Percentiles rank a stretch among this genome's conserved stretches.
Evolutionary conservation across 2,113 vertebrate species (phyloP).

Genomic region (Ovis canadensis): DNA sequence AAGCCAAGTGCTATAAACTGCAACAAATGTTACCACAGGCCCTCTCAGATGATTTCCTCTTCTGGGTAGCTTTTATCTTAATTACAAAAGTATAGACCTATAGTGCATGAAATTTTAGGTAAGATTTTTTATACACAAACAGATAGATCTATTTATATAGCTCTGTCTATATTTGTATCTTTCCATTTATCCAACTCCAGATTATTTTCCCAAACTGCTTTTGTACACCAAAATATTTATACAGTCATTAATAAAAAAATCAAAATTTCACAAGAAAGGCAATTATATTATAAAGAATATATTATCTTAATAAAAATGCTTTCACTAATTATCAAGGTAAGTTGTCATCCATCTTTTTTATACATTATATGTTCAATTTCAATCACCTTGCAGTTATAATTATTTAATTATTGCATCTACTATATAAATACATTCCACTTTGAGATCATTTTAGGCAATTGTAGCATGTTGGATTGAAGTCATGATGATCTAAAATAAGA

Average conservation of each 20-base stretch:
- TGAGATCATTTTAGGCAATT: neutral
- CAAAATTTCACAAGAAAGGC: neutral
- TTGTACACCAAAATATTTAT: neutral
- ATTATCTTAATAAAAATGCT: neutral
- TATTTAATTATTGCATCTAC: slow-evolving; percentile 39
- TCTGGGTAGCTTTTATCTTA: neutral
- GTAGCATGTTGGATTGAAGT: slow-evolving; percentile 18
- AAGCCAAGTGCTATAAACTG: neutral
- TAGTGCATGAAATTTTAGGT: neutral
- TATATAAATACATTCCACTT: slow-evolving; percentile 11
- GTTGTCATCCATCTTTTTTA: neutral
- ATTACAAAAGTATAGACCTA: neutral
- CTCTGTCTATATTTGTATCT: neutral
- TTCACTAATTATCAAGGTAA: neutral
- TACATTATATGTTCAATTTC: neutral
- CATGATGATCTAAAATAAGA: neutral
- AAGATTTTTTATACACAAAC: neutral
- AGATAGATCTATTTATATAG: neutral
- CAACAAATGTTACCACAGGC: neutral
- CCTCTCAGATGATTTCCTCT: neutral
- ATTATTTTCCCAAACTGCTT: neutral
- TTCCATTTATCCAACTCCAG: neutral
- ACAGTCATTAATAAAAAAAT: neutral
- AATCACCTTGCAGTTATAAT: neutral
- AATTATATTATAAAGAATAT: neutral